Evolutionary conservation across 2,888 invertebrate species (phyloP).

Genomic region (Leptopilina myrica): DNA sequence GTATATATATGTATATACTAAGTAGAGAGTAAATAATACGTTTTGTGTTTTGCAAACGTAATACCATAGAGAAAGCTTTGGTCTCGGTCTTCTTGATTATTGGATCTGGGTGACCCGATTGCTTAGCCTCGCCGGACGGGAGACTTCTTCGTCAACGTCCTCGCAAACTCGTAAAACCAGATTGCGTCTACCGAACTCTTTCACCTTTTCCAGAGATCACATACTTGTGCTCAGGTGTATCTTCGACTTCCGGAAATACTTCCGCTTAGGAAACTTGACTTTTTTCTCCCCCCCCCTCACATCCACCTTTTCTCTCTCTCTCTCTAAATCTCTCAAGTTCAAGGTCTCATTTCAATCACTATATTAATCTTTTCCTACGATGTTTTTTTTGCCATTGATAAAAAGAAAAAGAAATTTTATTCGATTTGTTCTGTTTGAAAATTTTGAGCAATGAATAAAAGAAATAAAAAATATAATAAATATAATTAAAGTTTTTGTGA

Average conservation of each 20-base stretch:
- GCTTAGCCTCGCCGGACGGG: conserved; percentile 59
- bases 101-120: conserved; percentile 76
- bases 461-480: too few relatives aligned
- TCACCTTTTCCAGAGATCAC: conserved; percentile 26
- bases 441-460: too few relatives aligned
- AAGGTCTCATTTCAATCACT: too few relatives aligned
- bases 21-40: not conserved
- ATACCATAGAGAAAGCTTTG: conserved; percentile 68
- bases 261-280: conserved; percentile 3
- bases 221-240: conserved; percentile 22
- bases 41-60: not conserved
- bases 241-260: conserved; percentile 25
- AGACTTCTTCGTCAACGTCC: conserved; percentile 51
- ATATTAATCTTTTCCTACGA: too few relatives aligned
- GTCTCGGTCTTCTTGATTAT: conserved; percentile 66
- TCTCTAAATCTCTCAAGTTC: too few relatives aligned
- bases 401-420: too few relatives aligned
- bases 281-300: not conserved
- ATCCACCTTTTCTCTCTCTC: not conserved
- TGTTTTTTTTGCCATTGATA: too few relatives aligned
- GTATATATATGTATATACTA: too few relatives aligned
- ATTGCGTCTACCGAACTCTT: conserved; percentile 41
- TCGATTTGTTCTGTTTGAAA: too few relatives aligned
- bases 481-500: too few relatives aligned
- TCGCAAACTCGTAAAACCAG: conserved; percentile 41